phyloP scores from a whole-genome alignment of 2,113 vertebrate genomes.

The Caretta caretta region DNA sequence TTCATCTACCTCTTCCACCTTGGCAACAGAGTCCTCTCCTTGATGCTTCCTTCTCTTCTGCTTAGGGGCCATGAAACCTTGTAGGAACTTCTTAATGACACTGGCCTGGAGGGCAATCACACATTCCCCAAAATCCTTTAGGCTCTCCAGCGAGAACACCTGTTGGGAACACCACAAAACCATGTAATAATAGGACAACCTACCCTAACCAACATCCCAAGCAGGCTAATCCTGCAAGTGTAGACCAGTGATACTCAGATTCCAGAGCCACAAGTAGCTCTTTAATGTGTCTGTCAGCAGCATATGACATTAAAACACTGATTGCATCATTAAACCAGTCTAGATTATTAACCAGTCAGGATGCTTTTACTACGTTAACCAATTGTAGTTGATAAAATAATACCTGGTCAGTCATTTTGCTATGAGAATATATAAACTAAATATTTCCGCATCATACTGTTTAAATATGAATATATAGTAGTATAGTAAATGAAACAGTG shows the following conservation, averaged over 20 bases:
- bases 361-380: no score
- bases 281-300: background rate
- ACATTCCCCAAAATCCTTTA: conserved; percentile 95
- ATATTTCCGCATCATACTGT: background rate
- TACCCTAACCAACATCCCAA: background rate
- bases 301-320: background rate
- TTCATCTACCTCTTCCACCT: conserved; percentile 93
- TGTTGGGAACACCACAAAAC: conserved; percentile 47
- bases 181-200: background rate
- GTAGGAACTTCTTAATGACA: conserved; percentile 97
- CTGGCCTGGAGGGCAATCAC: conserved; percentile 93
- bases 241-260: background rate
- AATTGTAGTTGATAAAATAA: no score
- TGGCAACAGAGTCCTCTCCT: conserved; percentile 85
- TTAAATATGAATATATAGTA: background rate
- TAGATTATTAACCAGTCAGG: no score
- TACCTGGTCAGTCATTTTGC: background rate
- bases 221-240: background rate
- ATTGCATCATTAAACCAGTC: no score
- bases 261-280: background rate
- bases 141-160: conserved; percentile 88
- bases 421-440: background rate
- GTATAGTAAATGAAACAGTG: background rate
- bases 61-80: conserved; percentile 99
- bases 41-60: conserved; percentile 93